Percentiles rank a stretch among this genome's conserved stretches.
Evolutionary conservation across 37 sponge, comb jelly and placozoan species (phyloP).

Genomic region (Corticium candelabrum): DNA sequence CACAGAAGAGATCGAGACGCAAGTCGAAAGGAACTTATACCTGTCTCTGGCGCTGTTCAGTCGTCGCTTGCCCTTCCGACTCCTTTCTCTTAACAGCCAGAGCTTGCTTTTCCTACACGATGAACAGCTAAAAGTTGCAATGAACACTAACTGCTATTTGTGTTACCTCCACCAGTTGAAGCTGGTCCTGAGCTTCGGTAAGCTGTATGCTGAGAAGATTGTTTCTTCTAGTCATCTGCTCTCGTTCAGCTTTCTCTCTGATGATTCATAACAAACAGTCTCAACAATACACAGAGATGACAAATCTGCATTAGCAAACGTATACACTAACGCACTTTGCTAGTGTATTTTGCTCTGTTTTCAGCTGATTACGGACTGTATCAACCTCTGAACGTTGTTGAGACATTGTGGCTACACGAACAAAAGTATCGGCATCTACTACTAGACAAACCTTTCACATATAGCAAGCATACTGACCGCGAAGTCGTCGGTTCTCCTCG

Average conservation of each 20-base stretch:
- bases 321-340: neutral
- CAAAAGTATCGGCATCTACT: too few relatives aligned
- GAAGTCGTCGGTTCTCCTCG: neutral
- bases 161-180: neutral
- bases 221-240: neutral
- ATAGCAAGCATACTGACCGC: too few relatives aligned
- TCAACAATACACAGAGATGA: neutral
- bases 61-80: neutral
- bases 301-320: neutral
- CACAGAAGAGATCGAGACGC: too few relatives aligned
- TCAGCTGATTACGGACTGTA: neutral
- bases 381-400: neutral
- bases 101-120: too few relatives aligned
- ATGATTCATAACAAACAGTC: too few relatives aligned
- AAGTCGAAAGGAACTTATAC: too few relatives aligned
- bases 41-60: neutral
- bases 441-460: too few relatives aligned
- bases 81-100: too few relatives aligned
- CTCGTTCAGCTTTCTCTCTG: neutral
- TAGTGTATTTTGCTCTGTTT: neutral
- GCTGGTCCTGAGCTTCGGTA: neutral
- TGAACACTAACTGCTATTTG: too few relatives aligned
- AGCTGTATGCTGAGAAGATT: neutral
- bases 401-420: neutral
- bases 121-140: too few relatives aligned